phyloP scores from a whole-genome alignment of 2,888 invertebrate species.

The Xestoiulus laeticollis region DNA sequence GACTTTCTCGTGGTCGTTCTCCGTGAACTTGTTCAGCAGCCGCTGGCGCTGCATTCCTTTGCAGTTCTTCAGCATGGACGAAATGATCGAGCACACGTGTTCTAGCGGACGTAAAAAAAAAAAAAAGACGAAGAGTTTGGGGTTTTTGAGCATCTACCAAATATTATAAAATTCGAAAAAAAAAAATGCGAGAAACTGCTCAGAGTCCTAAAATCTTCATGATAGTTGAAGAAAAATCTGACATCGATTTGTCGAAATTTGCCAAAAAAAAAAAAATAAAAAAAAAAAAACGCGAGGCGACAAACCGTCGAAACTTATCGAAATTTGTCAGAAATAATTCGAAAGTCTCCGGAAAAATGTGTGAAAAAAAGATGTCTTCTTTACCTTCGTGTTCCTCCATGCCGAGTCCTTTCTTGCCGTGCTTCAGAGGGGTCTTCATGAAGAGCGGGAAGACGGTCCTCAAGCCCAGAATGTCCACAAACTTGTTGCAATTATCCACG shows the following conservation, averaged over 20 bases:
- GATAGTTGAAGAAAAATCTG: too few relatives aligned
- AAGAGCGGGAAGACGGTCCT: constrained; percentile 97
- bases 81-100: constrained; percentile 91
- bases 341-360: too few relatives aligned
- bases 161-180: too few relatives aligned
- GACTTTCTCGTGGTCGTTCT: constrained; percentile 98
- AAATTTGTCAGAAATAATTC: too few relatives aligned
- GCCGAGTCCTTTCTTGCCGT: constrained; percentile 71
- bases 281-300: too few relatives aligned
- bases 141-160: too few relatives aligned
- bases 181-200: too few relatives aligned
- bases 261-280: too few relatives aligned
- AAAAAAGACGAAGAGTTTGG: constrained; percentile 53
- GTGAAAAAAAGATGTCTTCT: too few relatives aligned
- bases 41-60: constrained; percentile 89
- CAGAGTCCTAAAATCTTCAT: too few relatives aligned
- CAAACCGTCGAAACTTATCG: too few relatives aligned
- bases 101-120: constrained; percentile 69
- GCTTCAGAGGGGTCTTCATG: constrained; percentile 96
- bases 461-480: constrained; percentile 96
- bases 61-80: constrained; percentile 92
- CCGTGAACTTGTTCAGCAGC: constrained; percentile 92
- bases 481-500: constrained; percentile 90
- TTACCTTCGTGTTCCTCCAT: constrained; percentile 86
- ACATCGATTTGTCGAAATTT: too few relatives aligned